phyloP scores from a whole-genome alignment of 2,888 invertebrate species.

The Mesoligia furuncula region DNA sequence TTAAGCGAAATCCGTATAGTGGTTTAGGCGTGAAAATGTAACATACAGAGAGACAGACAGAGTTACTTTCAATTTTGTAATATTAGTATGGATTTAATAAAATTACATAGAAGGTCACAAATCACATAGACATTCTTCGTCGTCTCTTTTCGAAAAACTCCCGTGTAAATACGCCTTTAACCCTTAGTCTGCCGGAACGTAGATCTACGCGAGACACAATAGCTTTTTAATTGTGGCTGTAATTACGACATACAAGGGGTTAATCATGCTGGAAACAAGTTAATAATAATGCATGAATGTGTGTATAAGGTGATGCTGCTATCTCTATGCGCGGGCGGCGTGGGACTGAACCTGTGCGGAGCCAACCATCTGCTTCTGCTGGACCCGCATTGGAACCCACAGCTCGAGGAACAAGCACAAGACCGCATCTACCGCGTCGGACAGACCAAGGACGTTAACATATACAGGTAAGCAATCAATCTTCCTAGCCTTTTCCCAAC shows the following conservation, averaged over 20 bases:
- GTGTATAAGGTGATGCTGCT: slow-evolving; percentile 92
- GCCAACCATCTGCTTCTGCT: slow-evolving; percentile 97
- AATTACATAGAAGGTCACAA: too few relatives aligned
- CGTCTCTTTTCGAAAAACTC: not conserved
- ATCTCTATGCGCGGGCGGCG: slow-evolving; percentile 98
- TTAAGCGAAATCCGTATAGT: too few relatives aligned
- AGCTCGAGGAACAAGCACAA: slow-evolving; percentile 98
- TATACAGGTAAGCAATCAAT: slow-evolving; percentile 92
- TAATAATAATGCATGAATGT: not conserved
- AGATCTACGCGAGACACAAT: too few relatives aligned
- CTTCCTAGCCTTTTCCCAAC: too few relatives aligned
- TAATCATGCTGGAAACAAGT: not conserved
- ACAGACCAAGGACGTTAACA: slow-evolving; percentile 94
- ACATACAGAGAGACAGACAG: too few relatives aligned
- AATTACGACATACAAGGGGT: too few relatives aligned
- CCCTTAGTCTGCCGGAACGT: too few relatives aligned
- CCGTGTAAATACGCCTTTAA: not conserved
- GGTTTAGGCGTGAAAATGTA: too few relatives aligned
- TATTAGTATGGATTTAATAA: too few relatives aligned
- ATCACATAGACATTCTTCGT: not conserved
- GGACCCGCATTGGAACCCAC: slow-evolving; percentile 99
- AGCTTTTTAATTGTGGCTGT: too few relatives aligned
- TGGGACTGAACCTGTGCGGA: slow-evolving; percentile 97
- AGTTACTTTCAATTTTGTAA: too few relatives aligned
- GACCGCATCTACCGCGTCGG: slow-evolving; percentile 98